Evolutionary conservation across 37 sponge, comb jelly and placozoan genomes (phyloP), one percentile per base, ranked within the genome.

Genomic region (Eunapius fragilis): DNA sequence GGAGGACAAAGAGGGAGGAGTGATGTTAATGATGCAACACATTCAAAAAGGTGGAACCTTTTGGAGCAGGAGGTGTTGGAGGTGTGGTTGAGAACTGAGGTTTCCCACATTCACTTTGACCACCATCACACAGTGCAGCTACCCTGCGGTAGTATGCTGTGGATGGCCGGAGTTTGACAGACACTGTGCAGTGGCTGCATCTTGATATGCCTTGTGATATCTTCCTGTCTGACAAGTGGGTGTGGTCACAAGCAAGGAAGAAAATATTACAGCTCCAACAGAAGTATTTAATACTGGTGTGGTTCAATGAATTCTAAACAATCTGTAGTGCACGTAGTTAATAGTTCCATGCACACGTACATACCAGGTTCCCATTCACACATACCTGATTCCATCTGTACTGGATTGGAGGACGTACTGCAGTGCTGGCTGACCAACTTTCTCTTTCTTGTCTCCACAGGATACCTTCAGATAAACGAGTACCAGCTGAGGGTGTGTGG

Each of bases 91-190:
- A 28, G 72, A 85, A 95, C 45, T 72, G 79, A 19, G 14, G 38
- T 17, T 74, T 72, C 47, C 89, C 76, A 92, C 95, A 95, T 11
- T 33, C 84, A 25, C 95, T 89, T 37, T 82, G 80, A 10, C 92
- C 95, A 58, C 88, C 78, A 35, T 89, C 89, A 69, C 78, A 87
- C 26, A 67, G 19, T 30, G 90, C 84, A 24, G 90, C 89, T 17
- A 95, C 73, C n/a, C 87, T 70, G 27, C 91, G 67, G 6, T 50
- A 28, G 76, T 95, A 92, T 3, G 31, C 28, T 48, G 85, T 85
- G 68, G 82, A 75, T 0, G 93, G 90, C 0, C 27, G 48, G 25
- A 95, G 90, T 27, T 81, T 80, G 13, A 49, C 22, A 91, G 36
- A 24, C 81, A 81, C 45, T 89, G 81, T 69, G 26, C 76, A 25